Conservation (phyloP, 2,113 vertebrate species). For the Mustela nigripes region DNA sequence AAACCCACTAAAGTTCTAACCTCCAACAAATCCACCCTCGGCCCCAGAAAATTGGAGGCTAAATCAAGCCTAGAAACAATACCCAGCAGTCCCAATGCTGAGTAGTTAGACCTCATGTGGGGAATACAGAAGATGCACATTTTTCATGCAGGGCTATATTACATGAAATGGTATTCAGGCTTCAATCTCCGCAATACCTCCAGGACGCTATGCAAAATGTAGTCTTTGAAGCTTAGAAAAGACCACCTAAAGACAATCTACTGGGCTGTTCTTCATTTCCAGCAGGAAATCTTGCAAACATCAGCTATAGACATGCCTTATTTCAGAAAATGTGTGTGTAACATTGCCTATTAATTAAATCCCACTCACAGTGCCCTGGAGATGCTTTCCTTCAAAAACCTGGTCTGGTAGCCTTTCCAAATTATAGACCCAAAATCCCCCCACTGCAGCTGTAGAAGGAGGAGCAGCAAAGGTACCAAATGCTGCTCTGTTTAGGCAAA, state of each 20-base stretch:
- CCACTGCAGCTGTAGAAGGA: too few species aligned
- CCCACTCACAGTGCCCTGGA: neutral
- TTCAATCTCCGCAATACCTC: neutral
- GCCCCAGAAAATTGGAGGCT: neutral
- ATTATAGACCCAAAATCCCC: neutral
- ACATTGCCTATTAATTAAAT: neutral
- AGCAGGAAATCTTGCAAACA: neutral
- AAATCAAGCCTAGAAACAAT: neutral
- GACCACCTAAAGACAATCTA: neutral
- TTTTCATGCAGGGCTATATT: neutral
- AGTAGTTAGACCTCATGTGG: neutral
- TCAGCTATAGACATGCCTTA: neutral
- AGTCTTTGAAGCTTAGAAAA: slow-evolving; percentile 12
- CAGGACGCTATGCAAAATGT: neutral
- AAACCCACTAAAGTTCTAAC: slow-evolving; percentile 13
- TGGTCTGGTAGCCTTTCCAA: neutral
- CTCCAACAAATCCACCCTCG: neutral
- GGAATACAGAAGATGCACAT: neutral
- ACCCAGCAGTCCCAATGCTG: neutral
- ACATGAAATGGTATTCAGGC: neutral
- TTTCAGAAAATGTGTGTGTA: neutral
- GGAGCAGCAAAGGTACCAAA: neutral
- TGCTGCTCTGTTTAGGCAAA: neutral
- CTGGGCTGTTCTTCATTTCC: neutral
- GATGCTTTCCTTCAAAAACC: neutral